Evolutionary conservation across 2,888 invertebrate genomes (phyloP), one percentile per base, ranked within the genome.

Genomic region (Aporophyla nigra): DNA sequence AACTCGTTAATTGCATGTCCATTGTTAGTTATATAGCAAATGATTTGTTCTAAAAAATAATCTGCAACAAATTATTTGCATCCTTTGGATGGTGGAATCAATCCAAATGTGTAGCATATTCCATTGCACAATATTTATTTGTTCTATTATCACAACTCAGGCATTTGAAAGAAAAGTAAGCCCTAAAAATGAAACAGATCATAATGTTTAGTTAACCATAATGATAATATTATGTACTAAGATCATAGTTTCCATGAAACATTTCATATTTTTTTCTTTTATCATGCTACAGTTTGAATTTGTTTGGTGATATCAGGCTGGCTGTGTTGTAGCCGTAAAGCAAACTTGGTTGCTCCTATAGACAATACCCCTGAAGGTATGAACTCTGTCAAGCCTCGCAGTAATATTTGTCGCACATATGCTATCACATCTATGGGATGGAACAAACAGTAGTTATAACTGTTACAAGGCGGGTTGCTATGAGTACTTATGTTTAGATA

Each of bases 261-360:
- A 65, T 73, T 14, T 46, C 16, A 46, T 63, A 33, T n/a, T 43
- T 53, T 66, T 61, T 24, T 43, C 43, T 21, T 58, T 4, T 43
- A 54, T 9, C 19, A 66, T 76, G 63, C 71, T 76, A 83, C 49
- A 83, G 66, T 76, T 80, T 75, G 27, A 76, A 73, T 85, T 77
- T 84, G 58, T 87, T 91, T 93, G 90, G 80, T 91, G 84, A 90
- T 87, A 87, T 89, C 92, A 96, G 95, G 94, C 89, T 95, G 94
- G 95, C 90, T 94, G 89, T 95, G 95, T 95, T 96, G 95, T 95
- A 92, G 93, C 92, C 93, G 93, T 91, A 94, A 92, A 82, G 85
- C 87, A 89, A 92, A 92, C 90, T 91, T 88, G 78, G 92, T 96
- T 84, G 92, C 92, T 83, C 94, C 94, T 74, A 87, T 93, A 89